Evolutionary conservation across 1,140 invertebrate species (phyloP).

Genomic region (Drosophila ercepeae): DNA sequence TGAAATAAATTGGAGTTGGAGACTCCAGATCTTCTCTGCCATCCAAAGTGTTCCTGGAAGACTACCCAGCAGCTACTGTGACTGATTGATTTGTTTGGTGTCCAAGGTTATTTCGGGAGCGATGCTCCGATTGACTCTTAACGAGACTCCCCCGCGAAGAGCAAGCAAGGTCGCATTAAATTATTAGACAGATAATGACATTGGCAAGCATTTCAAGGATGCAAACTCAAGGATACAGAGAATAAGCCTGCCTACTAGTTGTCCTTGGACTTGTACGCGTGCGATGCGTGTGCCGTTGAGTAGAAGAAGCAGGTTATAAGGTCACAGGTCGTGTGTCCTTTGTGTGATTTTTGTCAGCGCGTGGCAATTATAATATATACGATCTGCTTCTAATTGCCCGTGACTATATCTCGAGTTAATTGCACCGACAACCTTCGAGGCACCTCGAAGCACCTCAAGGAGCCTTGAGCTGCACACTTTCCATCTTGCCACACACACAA

Average conservation of each 20-base stretch:
- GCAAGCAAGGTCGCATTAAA: constrained; percentile 13
- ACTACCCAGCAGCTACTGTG: constrained; percentile 45
- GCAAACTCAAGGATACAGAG: constrained; percentile 20
- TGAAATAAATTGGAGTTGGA: background rate
- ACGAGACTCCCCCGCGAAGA: constrained; percentile 23
- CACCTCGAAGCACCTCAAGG: background rate
- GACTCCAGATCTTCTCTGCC: background rate
- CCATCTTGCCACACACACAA: constrained; percentile 2
- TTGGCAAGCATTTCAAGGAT: constrained; percentile 3
- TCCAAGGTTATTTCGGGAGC: constrained; percentile 58
- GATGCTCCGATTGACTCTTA: constrained; percentile 19
- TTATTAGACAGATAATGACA: constrained; percentile 1
- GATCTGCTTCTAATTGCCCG: constrained; percentile 40
- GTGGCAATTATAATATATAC: constrained; percentile 17
- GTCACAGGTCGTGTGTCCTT: constrained; percentile 54
- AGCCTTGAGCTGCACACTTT: constrained; percentile 34
- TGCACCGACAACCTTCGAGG: constrained; percentile 39
- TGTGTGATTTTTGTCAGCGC: constrained; percentile 28
- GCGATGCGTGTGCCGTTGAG: constrained; percentile 7
- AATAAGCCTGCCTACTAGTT: constrained; percentile 30
- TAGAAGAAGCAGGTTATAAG: constrained; percentile 28
- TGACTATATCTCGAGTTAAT: constrained; percentile 35
- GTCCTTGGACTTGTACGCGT: constrained; percentile 38
- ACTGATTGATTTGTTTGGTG: constrained; percentile 73
- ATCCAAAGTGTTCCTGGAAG: constrained; percentile 23